Base-by-base conservation (phyloP, 2,888 invertebrate genomes). In the Maniola hyperantus region DNA sequence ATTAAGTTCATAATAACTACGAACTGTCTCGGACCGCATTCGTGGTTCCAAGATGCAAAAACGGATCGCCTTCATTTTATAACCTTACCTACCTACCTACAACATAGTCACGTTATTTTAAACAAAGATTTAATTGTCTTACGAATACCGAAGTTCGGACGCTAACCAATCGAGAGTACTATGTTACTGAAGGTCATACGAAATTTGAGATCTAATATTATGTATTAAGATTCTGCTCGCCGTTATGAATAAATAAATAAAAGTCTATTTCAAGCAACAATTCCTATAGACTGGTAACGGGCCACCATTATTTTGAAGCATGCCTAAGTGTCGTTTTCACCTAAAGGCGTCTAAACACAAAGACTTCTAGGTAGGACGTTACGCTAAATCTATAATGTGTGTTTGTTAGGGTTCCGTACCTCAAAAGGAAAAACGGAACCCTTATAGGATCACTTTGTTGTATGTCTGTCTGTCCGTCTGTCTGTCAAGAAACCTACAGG, bases 171-270 rank as follows among this genome's bases (percentile, higher is more conserved):
- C 78, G 80, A 83, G 82, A 82, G 79, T 84, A 79, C 83, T 80
- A 80, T 79, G 79, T 75, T 61, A 11, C 72, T 71, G 85, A 89
- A 90, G 90, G 89, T 83, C 89, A 74, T 71, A 75, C 76, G 48
- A 15, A 15, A 33, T 54, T 59, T 48, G 13, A 59, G 59, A 33
- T 15, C 13, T 26, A 34, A 55, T 36, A 55, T 83, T 46, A n/a
- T n/a, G n/a, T n/a, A 42, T 15, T 82, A 85, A 84, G 85, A 84
- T 83, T 84, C 83, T 82, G 83, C 33, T 53, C n/a, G 33, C n/a
- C 13, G 33, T 53, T 33, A 53, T 26, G 6, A 26, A 0, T 39
- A 4, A 39, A n/a, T n/a, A 0, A 10, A 20, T 50, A 20, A 11
- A 13, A 13, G n/a, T n/a, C 26, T 26, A 26, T 26, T 26, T 26